These are phyloP conservation scores for Limnephilus auricula DNA, from an alignment of 2,888 invertebrate genomes.

Conservation along the genomic window DNA sequence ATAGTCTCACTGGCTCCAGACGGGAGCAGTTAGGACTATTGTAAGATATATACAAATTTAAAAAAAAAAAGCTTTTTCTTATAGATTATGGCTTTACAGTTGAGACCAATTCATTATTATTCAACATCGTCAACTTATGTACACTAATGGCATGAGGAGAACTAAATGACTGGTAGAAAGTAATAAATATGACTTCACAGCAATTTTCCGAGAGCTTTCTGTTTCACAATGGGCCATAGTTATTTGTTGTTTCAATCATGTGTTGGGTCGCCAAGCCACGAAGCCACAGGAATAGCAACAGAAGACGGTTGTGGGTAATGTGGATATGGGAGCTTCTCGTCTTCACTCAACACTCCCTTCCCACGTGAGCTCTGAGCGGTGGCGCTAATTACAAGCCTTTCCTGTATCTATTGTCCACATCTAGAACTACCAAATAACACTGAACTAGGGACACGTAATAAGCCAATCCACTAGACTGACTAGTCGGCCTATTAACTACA, in stretches of 20 bases:
- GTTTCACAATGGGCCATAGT: slow-evolving; percentile 47
- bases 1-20: too few relatives aligned
- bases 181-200: not conserved
- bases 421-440: not conserved
- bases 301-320: slow-evolving; percentile 8
- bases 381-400: slow-evolving; percentile 48
- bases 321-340: not conserved
- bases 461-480: not conserved
- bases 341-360: slow-evolving; percentile 40
- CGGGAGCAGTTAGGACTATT: too few relatives aligned
- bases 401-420: slow-evolving; percentile 19
- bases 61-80: too few relatives aligned
- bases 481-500: not conserved
- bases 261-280: slow-evolving; percentile 40
- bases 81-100: too few relatives aligned
- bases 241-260: slow-evolving; percentile 57
- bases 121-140: not conserved
- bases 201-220: slow-evolving; percentile 3
- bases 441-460: not conserved
- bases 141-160: not conserved
- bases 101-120: not conserved
- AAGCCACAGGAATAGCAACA: slow-evolving; percentile 44
- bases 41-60: too few relatives aligned
- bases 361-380: slow-evolving; percentile 36
- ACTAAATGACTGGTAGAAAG: not conserved